Percentiles rank a stretch among this genome's conserved stretches.
Evolutionary conservation across 2,888 invertebrate genomes (phyloP).

Genomic region (Embidobia sp.): DNA sequence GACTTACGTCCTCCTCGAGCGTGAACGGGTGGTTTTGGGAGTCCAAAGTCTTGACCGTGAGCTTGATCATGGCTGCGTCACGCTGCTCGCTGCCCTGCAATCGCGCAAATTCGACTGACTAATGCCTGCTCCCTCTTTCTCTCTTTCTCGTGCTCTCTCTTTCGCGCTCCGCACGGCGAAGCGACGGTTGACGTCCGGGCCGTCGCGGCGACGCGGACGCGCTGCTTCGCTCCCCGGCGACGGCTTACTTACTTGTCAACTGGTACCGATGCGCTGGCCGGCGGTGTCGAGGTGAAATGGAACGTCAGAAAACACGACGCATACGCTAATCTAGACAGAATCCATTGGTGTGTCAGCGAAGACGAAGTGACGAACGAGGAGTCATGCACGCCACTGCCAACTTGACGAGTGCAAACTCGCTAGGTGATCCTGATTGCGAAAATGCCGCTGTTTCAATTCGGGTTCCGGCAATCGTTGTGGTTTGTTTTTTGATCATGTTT

Average conservation of each 20-base stretch:
- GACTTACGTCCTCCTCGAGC: conserved; percentile 92
- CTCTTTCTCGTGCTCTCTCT: no score
- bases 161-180: no score
- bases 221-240: no score
- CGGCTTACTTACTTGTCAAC: conserved; percentile 33
- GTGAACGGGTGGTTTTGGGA: conserved; percentile 91
- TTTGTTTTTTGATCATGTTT: no score
- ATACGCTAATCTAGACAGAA: conserved; percentile 44
- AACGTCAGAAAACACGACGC: conserved; percentile 50
- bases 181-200: neutral
- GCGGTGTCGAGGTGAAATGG: conserved; percentile 15
- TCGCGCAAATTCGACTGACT: conserved; percentile 18
- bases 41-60: conserved; percentile 95
- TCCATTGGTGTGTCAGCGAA: conserved; percentile 34
- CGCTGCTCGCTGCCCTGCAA: conserved; percentile 9
- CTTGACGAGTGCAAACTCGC: neutral
- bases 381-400: conserved; percentile 16
- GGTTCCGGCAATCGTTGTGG: no score
- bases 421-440: neutral
- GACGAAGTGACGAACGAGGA: conserved; percentile 20
- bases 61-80: conserved; percentile 86
- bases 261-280: neutral
- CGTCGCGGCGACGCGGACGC: no score
- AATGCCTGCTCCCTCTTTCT: no score
- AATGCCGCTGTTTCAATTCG: no score